Base-by-base conservation (phyloP, 2,113 vertebrate genomes). In the Gadus chalcogrammus region DNA sequence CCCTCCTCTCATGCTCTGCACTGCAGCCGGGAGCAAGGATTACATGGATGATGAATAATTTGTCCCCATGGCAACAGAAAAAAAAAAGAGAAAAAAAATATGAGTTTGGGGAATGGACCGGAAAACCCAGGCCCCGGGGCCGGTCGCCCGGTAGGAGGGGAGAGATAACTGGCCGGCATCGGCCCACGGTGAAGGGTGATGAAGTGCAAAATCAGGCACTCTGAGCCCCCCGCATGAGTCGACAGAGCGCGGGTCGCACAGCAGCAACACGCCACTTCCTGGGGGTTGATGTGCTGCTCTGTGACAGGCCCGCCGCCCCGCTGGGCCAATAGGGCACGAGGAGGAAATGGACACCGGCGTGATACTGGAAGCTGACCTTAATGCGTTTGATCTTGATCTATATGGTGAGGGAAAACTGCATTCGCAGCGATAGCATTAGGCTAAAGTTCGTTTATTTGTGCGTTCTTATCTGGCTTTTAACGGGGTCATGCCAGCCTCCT, bases 21-120 rank as follows among this genome's bases (percentile, higher is more conserved):
- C 67, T 67, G 16, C 0, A 67, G 70, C 76, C 81, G 77, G 67
- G 65, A 67, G 77, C 75, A 31, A 71, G 80, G 81, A 88, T 87
- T 82, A 74, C 74, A 75, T 53, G 22, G 62, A 24, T 81, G 69
- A 82, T 83, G 71, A 87, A 85, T 73, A 84, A 79, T 73, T 74
- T 79, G 79, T 76, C 67, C 58, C 70, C 69, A 38, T 70, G 72
- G 79, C 20, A 60, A 83, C 76, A 7, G 27, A 73, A 35, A 15
- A 31, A 31, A 35, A 15, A 31, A 17, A 55, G 67, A 65, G 80
- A 72, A n/a, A 27, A 66, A 69, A n/a, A n/a, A 20, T 58, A 18
- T 27, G 53, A 31, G 71, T 31, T 27, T 16, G 24, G 55, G 31
- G 64, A 9, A 48, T 48, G 12, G 42, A 58, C 9, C 55, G 55